These are phyloP conservation scores for Macroramphosus scolopax DNA, from an alignment of 2,797 vertebrate species.

Conservation along the genomic window DNA sequence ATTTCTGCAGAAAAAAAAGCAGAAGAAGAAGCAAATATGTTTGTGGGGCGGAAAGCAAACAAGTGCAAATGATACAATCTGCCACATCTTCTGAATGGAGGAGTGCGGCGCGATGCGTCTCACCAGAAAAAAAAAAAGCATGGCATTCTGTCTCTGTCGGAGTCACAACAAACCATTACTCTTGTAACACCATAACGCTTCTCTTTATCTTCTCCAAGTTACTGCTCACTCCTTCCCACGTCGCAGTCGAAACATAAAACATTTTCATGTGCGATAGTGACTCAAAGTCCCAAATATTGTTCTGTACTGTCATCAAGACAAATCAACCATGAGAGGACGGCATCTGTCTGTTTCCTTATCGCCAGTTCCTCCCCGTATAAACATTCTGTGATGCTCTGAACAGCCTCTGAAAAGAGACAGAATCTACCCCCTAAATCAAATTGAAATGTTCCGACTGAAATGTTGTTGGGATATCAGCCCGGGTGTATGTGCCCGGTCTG, in stretches of 20 bases:
- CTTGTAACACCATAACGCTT: constrained; percentile 35
- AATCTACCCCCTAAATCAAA: constrained; percentile 72
- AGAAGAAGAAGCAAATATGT: constrained; percentile 64
- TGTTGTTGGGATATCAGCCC: constrained; percentile 65
- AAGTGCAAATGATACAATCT: constrained; percentile 64
- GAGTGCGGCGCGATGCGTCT: constrained; percentile 46
- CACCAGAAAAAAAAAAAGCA: constrained; percentile 22
- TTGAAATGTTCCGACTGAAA: constrained; percentile 75
- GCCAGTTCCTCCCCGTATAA: constrained; percentile 53
- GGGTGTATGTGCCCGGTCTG: constrained; percentile 50
- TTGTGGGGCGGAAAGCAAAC: constrained; percentile 56
- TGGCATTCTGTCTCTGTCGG: constrained; percentile 38
- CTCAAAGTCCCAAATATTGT: constrained; percentile 60
- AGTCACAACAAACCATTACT: constrained; percentile 64
- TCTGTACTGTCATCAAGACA: constrained; percentile 66
- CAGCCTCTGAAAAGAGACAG: constrained; percentile 55
- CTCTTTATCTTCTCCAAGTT: constrained; percentile 58
- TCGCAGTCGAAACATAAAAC: constrained; percentile 54
- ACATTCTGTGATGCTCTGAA: constrained; percentile 56
- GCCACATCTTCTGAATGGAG: constrained; percentile 58
- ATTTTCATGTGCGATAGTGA: constrained; percentile 49
- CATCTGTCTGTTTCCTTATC: constrained; percentile 72
- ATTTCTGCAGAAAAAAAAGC: constrained; percentile 53
- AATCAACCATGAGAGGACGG: constrained; percentile 61
- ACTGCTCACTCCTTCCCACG: constrained; percentile 40